Percentiles rank a stretch among this genome's conserved stretches.
Conservation (phyloP, 2,113 vertebrate species). For the Hemichromis elongatus region DNA sequence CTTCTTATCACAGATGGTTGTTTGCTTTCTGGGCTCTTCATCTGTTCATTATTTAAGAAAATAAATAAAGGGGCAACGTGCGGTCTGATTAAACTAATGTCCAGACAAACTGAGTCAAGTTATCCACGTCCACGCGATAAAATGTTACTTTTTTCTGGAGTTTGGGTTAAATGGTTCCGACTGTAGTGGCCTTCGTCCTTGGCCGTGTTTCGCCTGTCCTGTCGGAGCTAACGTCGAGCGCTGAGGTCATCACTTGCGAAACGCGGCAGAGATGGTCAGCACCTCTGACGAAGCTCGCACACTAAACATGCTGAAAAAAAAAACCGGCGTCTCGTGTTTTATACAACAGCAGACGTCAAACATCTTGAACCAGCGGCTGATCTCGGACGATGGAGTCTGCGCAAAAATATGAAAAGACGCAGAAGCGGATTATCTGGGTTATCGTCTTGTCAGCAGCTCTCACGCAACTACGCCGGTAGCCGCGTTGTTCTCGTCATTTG, state of each 20-base stretch:
- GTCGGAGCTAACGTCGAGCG: not conserved
- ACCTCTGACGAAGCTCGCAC: not conserved
- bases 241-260: constrained; percentile 25
- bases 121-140: not conserved
- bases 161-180: not conserved
- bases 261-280: not conserved
- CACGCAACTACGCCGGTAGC: not conserved
- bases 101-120: not conserved
- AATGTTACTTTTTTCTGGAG: not conserved
- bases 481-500: not conserved
- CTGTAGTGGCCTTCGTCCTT: constrained; percentile 33
- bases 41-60: fast-evolving
- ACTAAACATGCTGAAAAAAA: not conserved
- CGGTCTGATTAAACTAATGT: not conserved
- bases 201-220: not conserved
- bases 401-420: not conserved
- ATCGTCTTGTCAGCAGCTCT: not conserved
- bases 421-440: constrained; percentile 11
- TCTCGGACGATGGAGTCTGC: too few relatives aligned
- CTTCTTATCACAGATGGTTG: too few relatives aligned
- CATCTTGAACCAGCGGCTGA: not conserved
- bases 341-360: fast-evolving
- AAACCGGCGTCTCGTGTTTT: fast-evolving
- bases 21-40: fast-evolving
- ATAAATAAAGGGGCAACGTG: not conserved